Percentiles rank a stretch among this genome's conserved stretches.
These are phyloP conservation scores for Drosophila sechellia DNA, from an alignment of 1,140 invertebrate species.

Conservation along the genomic window DNA sequence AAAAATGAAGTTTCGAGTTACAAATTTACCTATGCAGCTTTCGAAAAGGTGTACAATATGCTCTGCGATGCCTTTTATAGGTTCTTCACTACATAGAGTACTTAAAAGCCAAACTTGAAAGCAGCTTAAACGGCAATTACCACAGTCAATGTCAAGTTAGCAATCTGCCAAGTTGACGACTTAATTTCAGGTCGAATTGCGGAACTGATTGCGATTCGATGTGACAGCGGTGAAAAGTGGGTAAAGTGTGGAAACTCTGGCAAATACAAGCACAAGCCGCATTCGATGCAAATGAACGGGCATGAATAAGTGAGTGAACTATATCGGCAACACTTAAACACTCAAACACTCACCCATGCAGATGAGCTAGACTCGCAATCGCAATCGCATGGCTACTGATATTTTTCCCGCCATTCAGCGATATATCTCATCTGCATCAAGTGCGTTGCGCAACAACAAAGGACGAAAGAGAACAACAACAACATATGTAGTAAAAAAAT, in stretches of 20 bases:
- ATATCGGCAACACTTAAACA: neutral
- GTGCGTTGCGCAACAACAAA: conserved; percentile 34
- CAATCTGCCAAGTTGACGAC: conserved; percentile 7
- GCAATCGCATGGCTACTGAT: neutral
- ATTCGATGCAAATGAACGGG: conserved; percentile 55
- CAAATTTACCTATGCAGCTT: too few relatives aligned
- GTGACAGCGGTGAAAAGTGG: conserved; percentile 3
- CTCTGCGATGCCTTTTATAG: too few relatives aligned
- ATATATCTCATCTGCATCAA: conserved; percentile 52
- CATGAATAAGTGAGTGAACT: conserved; percentile 53
- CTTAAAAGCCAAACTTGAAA: neutral
- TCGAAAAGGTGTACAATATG: too few relatives aligned
- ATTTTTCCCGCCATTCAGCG: conserved; percentile 12
- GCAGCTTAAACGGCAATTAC: neutral
- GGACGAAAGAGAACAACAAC: conserved; percentile 5
- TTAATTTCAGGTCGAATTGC: conserved; percentile 31
- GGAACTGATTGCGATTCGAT: conserved; percentile 32
- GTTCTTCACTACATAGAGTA: too few relatives aligned
- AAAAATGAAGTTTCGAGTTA: too few relatives aligned
- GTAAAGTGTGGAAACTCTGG: conserved; percentile 10
- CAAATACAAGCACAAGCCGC: conserved; percentile 7
- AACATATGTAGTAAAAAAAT: neutral
- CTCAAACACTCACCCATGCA: conserved; percentile 4
- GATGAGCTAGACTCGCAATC: conserved; percentile 23
- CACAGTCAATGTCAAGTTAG: conserved; percentile 4